These are phyloP conservation scores for Dendrocincla fuliginosa DNA, from an alignment of 2,797 vertebrate species.

Conservation along the genomic window DNA sequence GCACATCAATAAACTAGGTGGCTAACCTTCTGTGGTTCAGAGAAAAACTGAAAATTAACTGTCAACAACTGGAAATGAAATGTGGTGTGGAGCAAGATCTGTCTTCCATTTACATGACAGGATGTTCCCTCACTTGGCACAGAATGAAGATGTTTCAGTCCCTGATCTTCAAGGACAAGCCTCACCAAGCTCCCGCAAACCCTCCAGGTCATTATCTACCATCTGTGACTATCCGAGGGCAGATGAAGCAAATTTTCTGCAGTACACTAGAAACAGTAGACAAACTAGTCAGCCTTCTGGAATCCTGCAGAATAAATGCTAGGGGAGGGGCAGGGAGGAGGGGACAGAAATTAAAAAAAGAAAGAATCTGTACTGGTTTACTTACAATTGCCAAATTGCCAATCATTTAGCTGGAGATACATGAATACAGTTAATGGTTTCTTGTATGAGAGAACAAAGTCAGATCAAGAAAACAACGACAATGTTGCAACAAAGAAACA, in stretches of 20 bases:
- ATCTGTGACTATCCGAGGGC: background rate
- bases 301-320: background rate
- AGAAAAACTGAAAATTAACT: background rate
- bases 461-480: background rate
- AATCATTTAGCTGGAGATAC: background rate
- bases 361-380: background rate
- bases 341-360: too few species aligned
- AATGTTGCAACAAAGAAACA: background rate
- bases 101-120: background rate
- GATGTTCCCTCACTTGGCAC: background rate
- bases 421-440: background rate
- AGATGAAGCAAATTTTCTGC: background rate
- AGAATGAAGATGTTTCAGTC: background rate
- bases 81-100: accelerated
- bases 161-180: background rate
- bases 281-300: background rate
- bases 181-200: background rate
- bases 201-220: background rate
- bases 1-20: background rate
- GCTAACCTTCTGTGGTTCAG: background rate
- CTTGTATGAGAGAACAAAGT: background rate
- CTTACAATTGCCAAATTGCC: background rate
- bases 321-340: too few species aligned
- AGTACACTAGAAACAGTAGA: background rate
- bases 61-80: background rate